Evolutionary conservation across 1,140 invertebrate species (phyloP), one percentile per base, ranked within the genome.

Genomic region (Orius insidiosus): DNA sequence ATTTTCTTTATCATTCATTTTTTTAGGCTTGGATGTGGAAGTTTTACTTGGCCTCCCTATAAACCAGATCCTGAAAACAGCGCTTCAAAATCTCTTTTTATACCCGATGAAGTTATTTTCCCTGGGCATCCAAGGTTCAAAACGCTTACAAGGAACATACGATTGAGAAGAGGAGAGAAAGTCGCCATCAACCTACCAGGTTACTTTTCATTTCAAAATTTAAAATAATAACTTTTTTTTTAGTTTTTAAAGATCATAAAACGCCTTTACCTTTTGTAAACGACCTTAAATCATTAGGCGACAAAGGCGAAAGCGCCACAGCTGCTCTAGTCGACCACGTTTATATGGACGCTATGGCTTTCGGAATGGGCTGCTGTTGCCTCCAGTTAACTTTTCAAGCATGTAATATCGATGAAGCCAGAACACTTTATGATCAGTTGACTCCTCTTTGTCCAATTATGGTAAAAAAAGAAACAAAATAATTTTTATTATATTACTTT

Each of bases 281-380:
- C 71, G 68, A 83, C 63, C 86, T 65, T 2, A 15, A 53, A 15
- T 48, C 48, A 7, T 58, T 70, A 5, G 70, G 69, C 2, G 78
- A 92, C 51, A 81, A 89, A 61, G 75, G 81, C 14, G 75, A 73
- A 47, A 71, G 61, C 59, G 66, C 56, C 11, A 68, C 64, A 35
- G 75, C 73, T n/a, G 75, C 78, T 1, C 65, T 74, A 54, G 76
- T 80, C 2, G 80, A 94, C 68, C 85, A 89, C 58, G 79, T 98
- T 48, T 90, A 95, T 56, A 80, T 98, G 80, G 95, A 99, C 64
- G 86, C 90, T 1, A 98, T 98, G 93, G 94, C 90, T 30, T 98
- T 98, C 65, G 96, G 96, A 34, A 98, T 98, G 96, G 95, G 95
- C 30, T 94, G 87, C 60, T 96, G 86, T 58, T 98, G 95, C 62